Conservation (phyloP, 2,888 invertebrate species). For the Dermolepida albohirtum region DNA sequence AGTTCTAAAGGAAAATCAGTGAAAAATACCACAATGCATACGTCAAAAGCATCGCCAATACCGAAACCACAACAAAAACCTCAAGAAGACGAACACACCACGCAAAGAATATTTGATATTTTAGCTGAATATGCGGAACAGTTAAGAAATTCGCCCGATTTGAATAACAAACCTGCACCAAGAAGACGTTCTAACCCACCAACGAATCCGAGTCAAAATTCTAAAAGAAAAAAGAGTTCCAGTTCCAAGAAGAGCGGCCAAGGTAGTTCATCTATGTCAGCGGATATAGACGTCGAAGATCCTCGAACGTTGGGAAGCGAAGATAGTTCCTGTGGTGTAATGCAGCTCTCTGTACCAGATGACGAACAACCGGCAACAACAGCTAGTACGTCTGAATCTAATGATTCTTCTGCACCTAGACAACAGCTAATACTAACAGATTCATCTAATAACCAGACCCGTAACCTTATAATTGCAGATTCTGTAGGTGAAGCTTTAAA, state of each 20-base stretch:
- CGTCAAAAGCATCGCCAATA: conserved; percentile 74
- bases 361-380: conserved; percentile 69
- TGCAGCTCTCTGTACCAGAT: conserved; percentile 68
- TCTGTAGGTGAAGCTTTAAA: conserved; percentile 74
- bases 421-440: conserved; percentile 61
- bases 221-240: conserved; percentile 76
- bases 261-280: conserved; percentile 60
- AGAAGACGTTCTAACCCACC: conserved; percentile 80
- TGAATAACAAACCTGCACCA: conserved; percentile 84
- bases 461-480: conserved; percentile 73
- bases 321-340: conserved; percentile 80
- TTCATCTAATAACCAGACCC: conserved; percentile 61
- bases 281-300: conserved; percentile 71
- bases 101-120: conserved; percentile 83
- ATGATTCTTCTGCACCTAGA: conserved; percentile 57
- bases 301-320: conserved; percentile 80
- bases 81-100: conserved; percentile 84
- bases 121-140: conserved; percentile 85
- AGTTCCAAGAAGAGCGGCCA: conserved; percentile 69
- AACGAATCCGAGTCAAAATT: conserved; percentile 77
- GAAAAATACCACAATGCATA: conserved; percentile 69
- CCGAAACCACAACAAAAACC: conserved; percentile 79
- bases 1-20: conserved; percentile 69
- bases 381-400: conserved; percentile 66
- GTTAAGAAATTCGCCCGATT: conserved; percentile 81